Evolutionary conservation across 2,888 invertebrate species (phyloP).

Genomic region (Caenorhabditis sp.): DNA sequence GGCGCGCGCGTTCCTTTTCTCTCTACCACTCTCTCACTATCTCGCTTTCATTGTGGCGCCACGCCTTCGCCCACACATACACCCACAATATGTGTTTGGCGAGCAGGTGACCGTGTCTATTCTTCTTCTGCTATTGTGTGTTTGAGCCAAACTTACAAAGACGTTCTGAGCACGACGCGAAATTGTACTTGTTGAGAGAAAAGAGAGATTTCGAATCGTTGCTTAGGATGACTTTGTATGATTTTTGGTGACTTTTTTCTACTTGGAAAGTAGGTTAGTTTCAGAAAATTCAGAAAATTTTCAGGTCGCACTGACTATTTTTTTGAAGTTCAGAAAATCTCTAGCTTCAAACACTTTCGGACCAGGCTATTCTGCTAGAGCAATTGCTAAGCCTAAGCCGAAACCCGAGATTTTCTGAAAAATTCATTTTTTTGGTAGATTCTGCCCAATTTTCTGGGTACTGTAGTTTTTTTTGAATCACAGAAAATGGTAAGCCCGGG

Average conservation of each 20-base stretch:
- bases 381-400: no score
- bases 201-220: constrained; percentile 14
- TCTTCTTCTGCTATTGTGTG: not conserved
- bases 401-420: no score
- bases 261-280: not conserved
- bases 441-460: no score
- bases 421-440: no score
- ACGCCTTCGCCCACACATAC: not conserved
- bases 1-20: not conserved
- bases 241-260: not conserved
- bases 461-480: no score
- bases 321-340: no score
- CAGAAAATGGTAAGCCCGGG: no score
- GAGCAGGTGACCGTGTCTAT: not conserved
- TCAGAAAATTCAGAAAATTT: no score
- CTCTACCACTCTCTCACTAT: not conserved
- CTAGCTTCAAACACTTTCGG: no score
- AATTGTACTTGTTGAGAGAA: not conserved
- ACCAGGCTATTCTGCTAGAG: no score
- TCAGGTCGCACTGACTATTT: no score
- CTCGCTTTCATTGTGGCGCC: not conserved
- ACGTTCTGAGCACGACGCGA: constrained; percentile 9
- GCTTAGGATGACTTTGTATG: constrained; percentile 10
- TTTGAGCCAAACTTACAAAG: not conserved
- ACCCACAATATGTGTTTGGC: not conserved